A percentile compares a stretch with the other conserved stretches of the same genome.
phyloP scores from a whole-genome alignment of 2,888 invertebrate species.

The Napeogenes inachia region DNA sequence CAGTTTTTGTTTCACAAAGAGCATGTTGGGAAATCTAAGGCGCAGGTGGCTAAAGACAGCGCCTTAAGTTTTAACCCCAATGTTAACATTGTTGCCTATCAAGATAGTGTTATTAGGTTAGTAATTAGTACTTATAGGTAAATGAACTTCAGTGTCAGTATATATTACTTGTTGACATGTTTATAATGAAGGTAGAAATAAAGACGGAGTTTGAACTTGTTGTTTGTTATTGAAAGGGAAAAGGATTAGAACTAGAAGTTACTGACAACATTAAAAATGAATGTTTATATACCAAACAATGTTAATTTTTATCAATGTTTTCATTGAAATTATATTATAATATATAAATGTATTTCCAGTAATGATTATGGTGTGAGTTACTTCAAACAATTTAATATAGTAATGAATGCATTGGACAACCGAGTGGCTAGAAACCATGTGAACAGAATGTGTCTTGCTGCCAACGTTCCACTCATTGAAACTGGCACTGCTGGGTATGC shows the following conservation, averaged over 20 bases:
- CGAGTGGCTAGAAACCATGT: constrained; percentile 98
- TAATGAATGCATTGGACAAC: constrained; percentile 98
- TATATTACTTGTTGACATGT: not conserved
- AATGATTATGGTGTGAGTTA: constrained; percentile 93
- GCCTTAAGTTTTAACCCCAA: constrained; percentile 92
- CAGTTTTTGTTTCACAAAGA: constrained; percentile 99
- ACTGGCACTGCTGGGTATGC: constrained; percentile 98
- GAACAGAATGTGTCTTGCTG: constrained; percentile 98
- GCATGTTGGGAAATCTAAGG: constrained; percentile 98
- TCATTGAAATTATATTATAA: too few relatives aligned
- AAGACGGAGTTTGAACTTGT: too few relatives aligned
- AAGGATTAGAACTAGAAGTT: too few relatives aligned
- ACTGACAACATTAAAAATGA: not conserved
- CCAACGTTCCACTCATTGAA: constrained; percentile 95
- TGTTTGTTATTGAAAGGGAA: too few relatives aligned
- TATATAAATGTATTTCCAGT: constrained; percentile 70
- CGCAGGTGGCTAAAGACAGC: constrained; percentile 92
- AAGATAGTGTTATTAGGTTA: constrained; percentile 95
- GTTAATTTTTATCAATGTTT: too few relatives aligned
- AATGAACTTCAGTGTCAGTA: constrained; percentile 14
- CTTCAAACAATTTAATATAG: constrained; percentile 93
- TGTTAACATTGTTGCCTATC: constrained; percentile 91
- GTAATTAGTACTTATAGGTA: constrained; percentile 33
- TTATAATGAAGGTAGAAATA: not conserved
- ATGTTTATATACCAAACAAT: too few relatives aligned